Conservation (phyloP, 2,113 vertebrate species). For the Phalacrocorax aristotelis region DNA sequence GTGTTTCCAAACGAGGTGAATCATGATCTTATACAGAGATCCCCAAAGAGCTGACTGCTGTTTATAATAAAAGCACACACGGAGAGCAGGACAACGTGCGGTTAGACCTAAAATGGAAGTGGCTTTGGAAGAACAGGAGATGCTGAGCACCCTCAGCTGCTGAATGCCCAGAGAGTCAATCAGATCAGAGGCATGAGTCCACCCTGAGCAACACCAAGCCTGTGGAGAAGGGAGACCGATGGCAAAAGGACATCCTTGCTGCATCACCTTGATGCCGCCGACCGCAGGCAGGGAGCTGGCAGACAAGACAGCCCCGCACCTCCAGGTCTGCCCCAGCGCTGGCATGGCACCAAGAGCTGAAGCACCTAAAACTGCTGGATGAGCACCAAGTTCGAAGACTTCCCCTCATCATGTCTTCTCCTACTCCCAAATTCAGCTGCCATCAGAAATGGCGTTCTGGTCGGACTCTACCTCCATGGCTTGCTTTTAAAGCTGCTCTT, state of each 20-base stretch:
- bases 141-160: not conserved
- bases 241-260: not conserved
- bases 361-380: not conserved
- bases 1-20: conserved; percentile 53
- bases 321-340: fast-evolving
- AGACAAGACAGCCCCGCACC: not conserved
- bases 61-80: conserved; percentile 48
- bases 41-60: conserved; percentile 58
- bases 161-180: not conserved
- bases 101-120: not conserved
- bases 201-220: not conserved
- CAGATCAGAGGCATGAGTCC: fast-evolving
- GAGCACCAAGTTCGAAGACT: not conserved
- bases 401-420: fast-evolving
- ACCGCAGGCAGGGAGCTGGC: not conserved
- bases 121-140: not conserved
- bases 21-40: conserved; percentile 56
- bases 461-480: not conserved
- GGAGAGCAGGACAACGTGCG: not conserved
- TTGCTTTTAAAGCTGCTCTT: not conserved
- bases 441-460: fast-evolving
- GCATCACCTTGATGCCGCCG: fast-evolving
- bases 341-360: fast-evolving
- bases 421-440: not conserved
- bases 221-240: not conserved